Evolutionary conservation across 2,888 invertebrate genomes (phyloP), one percentile per base, ranked within the genome.

Genomic region (Tachina fera): DNA sequence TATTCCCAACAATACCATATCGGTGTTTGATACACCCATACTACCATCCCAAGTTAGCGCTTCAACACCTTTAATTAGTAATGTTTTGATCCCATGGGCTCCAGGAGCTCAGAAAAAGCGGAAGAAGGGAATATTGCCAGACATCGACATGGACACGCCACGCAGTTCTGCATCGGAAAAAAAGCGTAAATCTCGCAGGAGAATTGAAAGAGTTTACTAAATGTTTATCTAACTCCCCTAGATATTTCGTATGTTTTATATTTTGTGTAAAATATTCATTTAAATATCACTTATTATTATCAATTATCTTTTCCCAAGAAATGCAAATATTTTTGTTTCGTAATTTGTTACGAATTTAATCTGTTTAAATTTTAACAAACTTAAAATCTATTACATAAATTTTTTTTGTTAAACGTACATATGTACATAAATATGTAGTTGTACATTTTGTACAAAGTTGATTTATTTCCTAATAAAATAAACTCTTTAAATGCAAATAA

Each of bases 11-110:
- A 58, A 31, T 5, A 45, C 16, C 5, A 8, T 45, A 31, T 60
- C 75, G 58, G 9, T 72, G 4, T 68, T 72, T 74, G 77, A 78
- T 74, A 85, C 85, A 39, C 78, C 85, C 3, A 74, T 85, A 39
- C 11, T 58, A 10, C 1, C 19, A 51, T 14, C 47, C 5, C 19
- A 77, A 49, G 16, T 72, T 6, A 68, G 22, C 19, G 39, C 82
- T 9, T 85, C 85, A 9, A 85, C 85, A 4, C 85, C 85, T 11
- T 67, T 60, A 16, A 41, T 65, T 10, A 61, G 9, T 1, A 2
- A 6, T 6, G 2, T 3, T 0, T 8, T n/a, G 8, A 5, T 75
- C 1, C 77, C 75, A 1, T 14, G 11, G 1, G 85, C 82, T 8
- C 85, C 85, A 1, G 56, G 11, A 39, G 31, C 43, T 1, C 14